These are phyloP conservation scores for Orthosia gothica DNA, from an alignment of 2,888 invertebrate genomes.

Conservation along the genomic window DNA sequence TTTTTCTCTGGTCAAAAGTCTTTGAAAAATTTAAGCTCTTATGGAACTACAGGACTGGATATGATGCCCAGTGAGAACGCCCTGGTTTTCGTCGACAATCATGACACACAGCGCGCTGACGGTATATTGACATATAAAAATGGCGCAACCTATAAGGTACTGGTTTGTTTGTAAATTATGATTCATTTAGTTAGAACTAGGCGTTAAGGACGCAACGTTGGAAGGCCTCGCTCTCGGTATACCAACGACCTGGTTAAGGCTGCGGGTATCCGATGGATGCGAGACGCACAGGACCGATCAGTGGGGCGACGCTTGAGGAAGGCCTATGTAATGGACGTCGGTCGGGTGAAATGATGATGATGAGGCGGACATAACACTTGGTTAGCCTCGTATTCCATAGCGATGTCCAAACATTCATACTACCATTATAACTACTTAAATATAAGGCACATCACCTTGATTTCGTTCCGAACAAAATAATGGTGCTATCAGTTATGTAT, in stretches of 20 bases:
- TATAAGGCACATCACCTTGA: not conserved
- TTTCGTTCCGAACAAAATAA: not conserved
- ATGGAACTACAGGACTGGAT: conserved; percentile 83
- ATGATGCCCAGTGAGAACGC: conserved; percentile 92
- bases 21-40: conserved; percentile 88
- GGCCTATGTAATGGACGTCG: no score
- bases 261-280: no score
- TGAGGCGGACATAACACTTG: not conserved
- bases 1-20: conserved; percentile 91
- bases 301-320: no score
- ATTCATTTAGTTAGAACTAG: not conserved
- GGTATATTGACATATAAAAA: conserved; percentile 93
- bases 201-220: no score
- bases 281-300: no score
- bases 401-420: no score
- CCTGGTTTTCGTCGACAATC: conserved; percentile 96
- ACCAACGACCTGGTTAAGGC: no score
- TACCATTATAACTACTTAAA: no score
- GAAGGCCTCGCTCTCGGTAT: no score
- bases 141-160: conserved; percentile 93
- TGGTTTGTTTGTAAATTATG: not conserved
- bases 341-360: no score
- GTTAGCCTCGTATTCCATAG: no score
- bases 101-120: conserved; percentile 95
- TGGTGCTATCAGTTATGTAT: not conserved